Percentiles rank a stretch among this genome's conserved stretches.
phyloP scores from a whole-genome alignment of 2,888 invertebrate species.

The Folsomia manolachei region DNA sequence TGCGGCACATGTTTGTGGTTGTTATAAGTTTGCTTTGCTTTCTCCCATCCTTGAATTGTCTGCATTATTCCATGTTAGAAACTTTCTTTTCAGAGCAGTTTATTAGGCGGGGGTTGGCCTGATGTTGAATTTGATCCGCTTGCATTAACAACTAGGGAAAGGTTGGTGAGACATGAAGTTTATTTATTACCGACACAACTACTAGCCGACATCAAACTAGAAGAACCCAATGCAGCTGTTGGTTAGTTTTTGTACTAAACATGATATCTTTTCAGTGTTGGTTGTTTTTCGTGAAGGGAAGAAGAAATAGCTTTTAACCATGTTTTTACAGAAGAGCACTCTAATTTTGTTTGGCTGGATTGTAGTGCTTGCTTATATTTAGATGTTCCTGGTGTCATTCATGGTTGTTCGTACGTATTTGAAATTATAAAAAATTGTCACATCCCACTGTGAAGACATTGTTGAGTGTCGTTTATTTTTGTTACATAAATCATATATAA shows the following conservation, averaged over 20 bases:
- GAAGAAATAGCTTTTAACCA: not conserved
- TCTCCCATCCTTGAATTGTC: not conserved
- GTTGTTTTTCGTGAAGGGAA: not conserved
- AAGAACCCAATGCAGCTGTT: not conserved
- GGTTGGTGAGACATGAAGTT: not conserved
- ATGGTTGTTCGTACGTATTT: too few relatives aligned
- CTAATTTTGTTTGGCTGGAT: not conserved
- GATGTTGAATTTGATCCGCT: not conserved
- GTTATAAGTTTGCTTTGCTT: not conserved
- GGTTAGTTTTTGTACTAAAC: not conserved
- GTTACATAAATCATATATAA: too few relatives aligned
- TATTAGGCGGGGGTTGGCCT: too few relatives aligned
- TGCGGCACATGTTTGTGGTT: not conserved
- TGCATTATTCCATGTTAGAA: not conserved
- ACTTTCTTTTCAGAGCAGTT: too few relatives aligned
- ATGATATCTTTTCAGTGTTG: too few relatives aligned
- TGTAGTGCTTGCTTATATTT: too few relatives aligned
- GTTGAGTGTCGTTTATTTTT: too few relatives aligned
- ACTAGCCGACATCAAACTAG: not conserved
- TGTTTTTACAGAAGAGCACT: not conserved
- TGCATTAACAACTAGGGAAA: not conserved
- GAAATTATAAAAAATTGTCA: too few relatives aligned
- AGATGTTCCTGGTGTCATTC: too few relatives aligned
- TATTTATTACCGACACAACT: not conserved
- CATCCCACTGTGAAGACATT: too few relatives aligned